phyloP scores from a whole-genome alignment of 2,888 invertebrate genomes.

The Belgica antarctica region DNA sequence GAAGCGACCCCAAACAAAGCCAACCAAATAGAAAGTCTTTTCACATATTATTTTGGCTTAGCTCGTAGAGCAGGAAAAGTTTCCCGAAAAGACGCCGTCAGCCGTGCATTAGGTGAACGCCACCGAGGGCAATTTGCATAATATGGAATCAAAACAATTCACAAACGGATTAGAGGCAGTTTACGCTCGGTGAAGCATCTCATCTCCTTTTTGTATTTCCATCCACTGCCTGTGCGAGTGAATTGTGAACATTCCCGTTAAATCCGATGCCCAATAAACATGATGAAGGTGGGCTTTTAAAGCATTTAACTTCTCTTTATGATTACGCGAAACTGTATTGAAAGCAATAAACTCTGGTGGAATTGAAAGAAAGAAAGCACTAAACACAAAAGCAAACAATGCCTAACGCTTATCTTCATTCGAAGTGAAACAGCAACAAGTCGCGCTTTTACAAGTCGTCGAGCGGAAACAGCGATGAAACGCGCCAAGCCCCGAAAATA shows the following conservation, averaged over 20 bases:
- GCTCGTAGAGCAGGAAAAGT: too few species aligned
- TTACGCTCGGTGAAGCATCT: background rate
- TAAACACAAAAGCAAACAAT: constrained; percentile 4
- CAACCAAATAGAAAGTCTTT: background rate
- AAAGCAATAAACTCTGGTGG: background rate
- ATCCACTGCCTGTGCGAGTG: background rate
- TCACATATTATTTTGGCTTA: constrained; percentile 33
- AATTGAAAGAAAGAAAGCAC: background rate
- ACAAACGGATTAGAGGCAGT: background rate
- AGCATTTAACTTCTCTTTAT: background rate
- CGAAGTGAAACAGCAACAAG: background rate
- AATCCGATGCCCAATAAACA: constrained; percentile 9
- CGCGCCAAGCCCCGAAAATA: constrained; percentile 20
- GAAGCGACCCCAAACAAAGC: background rate
- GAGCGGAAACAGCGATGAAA: background rate
- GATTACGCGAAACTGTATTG: background rate
- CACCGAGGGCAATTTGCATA: constrained; percentile 14
- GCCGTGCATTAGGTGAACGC: too few species aligned
- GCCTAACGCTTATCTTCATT: constrained; percentile 12
- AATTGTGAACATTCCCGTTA: constrained; percentile 6
- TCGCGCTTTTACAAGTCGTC: constrained; percentile 4
- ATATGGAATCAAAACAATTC: background rate
- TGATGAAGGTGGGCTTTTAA: constrained; percentile 9
- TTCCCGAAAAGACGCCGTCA: too few species aligned
- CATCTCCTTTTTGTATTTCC: background rate